Evolutionary conservation across 2,888 invertebrate species (phyloP), one percentile per base, ranked within the genome.

Genomic region (Phlogophora meticulosa): DNA sequence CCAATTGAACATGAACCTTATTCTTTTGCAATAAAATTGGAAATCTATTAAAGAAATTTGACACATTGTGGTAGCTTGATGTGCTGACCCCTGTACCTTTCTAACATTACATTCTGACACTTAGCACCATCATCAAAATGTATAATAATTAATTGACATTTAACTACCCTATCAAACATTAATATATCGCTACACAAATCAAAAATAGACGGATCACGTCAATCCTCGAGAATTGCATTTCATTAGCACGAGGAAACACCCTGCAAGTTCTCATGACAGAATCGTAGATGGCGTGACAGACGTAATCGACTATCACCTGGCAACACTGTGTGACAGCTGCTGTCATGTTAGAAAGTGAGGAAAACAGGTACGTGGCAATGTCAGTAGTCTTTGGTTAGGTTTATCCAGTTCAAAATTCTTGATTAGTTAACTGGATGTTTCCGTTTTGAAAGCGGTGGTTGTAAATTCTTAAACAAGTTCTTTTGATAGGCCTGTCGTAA

Each of bases 251-350:
- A 57, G 42, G 49, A 69, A 80, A 40, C 17, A 43, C 17, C 63
- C 22, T 51, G 36, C 51, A 49, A 62, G 52, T 69, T 62, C 32
- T 62, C 64, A 28, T 42, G 57, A 17, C 49, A 28, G 55, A 51
- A 67, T 65, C 78, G 61, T 65, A 77, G 65, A 80, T 72, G 66
- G 59, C 63, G 69, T 76, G 76, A 73, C 52, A 53, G 58, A 45
- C 57, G 58, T 51, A 62, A 68, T 68, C 57, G 52, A 72, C 56
- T 65, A 64, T 59, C 45, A 61, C 36, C 51, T 75, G 55, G 63
- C 57, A 72, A 53, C 65, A 65, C 62, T 9, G 52, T 55, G 20
- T 77, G 71, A 63, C 66, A 76, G 72, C 46, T 45, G 43, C 62
- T 76, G 69, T 73, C 76, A 77, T n/a, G 38, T 43, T 46, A 20